Evolutionary conservation across 2,888 invertebrate genomes (phyloP), one percentile per base, ranked within the genome.

Genomic region (Rhagonycha fulva): DNA sequence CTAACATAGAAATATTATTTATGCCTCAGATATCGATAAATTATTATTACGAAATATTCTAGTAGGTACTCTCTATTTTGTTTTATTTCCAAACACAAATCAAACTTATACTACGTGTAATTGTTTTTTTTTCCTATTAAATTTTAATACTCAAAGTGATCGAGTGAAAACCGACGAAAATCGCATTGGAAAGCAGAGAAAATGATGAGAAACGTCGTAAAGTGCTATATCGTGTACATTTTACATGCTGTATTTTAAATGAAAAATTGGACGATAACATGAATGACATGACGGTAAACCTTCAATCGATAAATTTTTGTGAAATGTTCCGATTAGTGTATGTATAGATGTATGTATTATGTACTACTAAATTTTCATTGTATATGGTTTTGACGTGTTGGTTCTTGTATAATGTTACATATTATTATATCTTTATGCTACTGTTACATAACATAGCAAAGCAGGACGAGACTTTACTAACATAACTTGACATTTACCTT

Each of bases 1-100:
- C 77, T 74, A 77, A 72, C 71, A 71, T 68, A 77, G 77, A 89
- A 90, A 89, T 89, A 89, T 88, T 89, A 90, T 90, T 89, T 90
- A 89, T 87, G 81, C 83, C 74, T 88, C 85, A 88, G 88, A 88
- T 82, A 81, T 81, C 82, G 80, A 82, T 83, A 82, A 82, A 82
- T 81, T 82, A 82, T 81, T 82, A 82, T 82, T 82, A 81, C 77
- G 80, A 81, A 81, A 82, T 81, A 79, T 77, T 76, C 77, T 79
- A 80, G 76, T 78, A 62, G 69, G 78, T 81, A 77, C 78, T 75
- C 76, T 77, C 75, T 77, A 80, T 77, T 80, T 80, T 62, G 70
- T 69, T 66, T 66, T 66, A 24, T 66, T 66, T 3, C 14, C 23
- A 12, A 66, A 47, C 47, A 47, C 47, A 47, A 47, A 47, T 47